Conservation (phyloP, 2,113 vertebrate species). For the Vombatus ursinus region DNA sequence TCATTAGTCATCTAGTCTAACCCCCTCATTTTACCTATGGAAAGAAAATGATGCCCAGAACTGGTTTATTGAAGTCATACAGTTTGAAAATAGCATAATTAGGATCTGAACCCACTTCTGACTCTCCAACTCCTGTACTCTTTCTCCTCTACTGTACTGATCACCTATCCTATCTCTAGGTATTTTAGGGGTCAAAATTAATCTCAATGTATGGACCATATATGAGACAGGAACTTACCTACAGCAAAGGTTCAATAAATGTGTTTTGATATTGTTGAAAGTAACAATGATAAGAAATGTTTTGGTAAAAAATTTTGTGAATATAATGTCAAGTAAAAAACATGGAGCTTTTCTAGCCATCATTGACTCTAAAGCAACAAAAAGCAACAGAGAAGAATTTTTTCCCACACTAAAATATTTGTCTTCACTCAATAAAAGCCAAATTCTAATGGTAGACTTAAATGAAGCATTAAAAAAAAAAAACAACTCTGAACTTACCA, state of each 20-base stretch:
- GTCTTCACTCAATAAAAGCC: background rate
- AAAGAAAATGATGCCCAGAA: background rate
- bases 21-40: background rate
- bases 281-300: background rate
- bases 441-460: no score
- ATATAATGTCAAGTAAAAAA: background rate
- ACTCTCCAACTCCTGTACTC: background rate
- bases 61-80: background rate
- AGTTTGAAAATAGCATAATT: background rate
- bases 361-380: background rate
- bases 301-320: background rate
- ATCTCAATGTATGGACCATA: background rate
- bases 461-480: no score
- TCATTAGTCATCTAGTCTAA: background rate
- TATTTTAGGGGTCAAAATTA: conserved; percentile 3
- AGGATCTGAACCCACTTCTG: background rate
- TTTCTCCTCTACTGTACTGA: background rate
- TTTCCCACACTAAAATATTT: background rate
- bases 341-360: background rate
- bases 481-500: background rate
- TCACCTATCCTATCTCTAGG: background rate
- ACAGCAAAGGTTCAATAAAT: conserved; percentile 4
- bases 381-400: background rate
- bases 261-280: background rate
- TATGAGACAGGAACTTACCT: background rate